A percentile compares a stretch with the other conserved stretches of the same genome.
phyloP scores from a whole-genome alignment of 2,797 vertebrate species.

The Rhinatrema bivittatum region DNA sequence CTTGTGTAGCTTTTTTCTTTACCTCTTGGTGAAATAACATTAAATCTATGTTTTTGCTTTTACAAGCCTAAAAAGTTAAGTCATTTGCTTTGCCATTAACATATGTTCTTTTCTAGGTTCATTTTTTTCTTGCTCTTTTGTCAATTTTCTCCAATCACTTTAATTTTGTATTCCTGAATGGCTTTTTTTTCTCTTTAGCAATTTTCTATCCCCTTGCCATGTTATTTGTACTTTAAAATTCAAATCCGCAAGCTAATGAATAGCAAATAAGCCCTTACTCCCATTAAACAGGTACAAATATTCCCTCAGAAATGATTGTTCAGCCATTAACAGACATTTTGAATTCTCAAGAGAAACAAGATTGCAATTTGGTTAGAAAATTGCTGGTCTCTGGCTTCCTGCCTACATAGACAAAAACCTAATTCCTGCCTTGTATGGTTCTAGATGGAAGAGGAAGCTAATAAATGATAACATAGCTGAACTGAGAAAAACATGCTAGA shows the following conservation, averaged over 20 bases:
- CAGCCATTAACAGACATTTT: slow-evolving; percentile 25
- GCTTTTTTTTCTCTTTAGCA: neutral
- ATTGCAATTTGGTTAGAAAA: slow-evolving; percentile 12
- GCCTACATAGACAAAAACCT: slow-evolving; percentile 6
- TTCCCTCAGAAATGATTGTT: slow-evolving; percentile 27
- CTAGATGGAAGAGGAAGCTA: slow-evolving; percentile 10
- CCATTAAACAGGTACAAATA: slow-evolving; percentile 37
- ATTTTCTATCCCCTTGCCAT: slow-evolving; percentile 15
- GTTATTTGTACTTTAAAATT: slow-evolving; percentile 16
- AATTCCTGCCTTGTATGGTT: too few species aligned
- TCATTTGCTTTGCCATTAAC: neutral
- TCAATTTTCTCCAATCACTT: slow-evolving; percentile 16
- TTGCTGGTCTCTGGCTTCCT: slow-evolving; percentile 15
- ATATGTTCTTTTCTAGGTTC: neutral
- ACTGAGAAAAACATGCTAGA: neutral
- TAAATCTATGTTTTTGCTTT: too few species aligned
- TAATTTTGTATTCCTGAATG: slow-evolving; percentile 16
- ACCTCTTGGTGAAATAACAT: too few species aligned
- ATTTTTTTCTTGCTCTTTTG: neutral
- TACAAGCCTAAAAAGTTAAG: too few species aligned
- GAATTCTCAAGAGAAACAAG: slow-evolving; percentile 11
- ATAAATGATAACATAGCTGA: neutral
- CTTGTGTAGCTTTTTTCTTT: too few species aligned
- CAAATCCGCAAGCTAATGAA: slow-evolving; percentile 26
- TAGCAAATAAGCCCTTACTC: slow-evolving; percentile 5